Evolutionary conservation across 2,888 invertebrate species (phyloP), one percentile per base, ranked within the genome.

Genomic region (Cyclophora punctaria): DNA sequence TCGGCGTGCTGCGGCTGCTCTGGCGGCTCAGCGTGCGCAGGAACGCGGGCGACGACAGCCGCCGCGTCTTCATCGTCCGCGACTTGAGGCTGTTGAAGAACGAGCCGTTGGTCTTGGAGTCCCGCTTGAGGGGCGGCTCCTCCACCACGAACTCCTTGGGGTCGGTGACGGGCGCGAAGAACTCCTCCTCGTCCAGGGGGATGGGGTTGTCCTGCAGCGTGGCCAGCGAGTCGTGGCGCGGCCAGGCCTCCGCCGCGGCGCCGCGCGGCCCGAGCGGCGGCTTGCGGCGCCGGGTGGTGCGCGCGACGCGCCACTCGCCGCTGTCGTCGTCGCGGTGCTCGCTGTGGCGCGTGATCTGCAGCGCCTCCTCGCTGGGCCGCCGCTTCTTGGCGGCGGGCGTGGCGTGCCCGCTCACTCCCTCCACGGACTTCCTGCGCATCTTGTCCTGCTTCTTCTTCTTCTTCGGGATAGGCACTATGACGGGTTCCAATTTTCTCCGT

Each of bases 331-430:
- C 87, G 49, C 20, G 20, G 20, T 20, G 20, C 20, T 20, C 20
- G 40, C 92, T 92, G 34, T 90, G 90, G 34, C 92, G 90, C 0
- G 88, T 86, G 53, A 92, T 91, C 54, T 89, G 89, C 68, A 93
- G 79, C 0, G 92, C 93, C 67, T 93, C 93, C 64, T 95, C 95
- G 67, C 95, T 95, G 0, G 95, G 95, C 47, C 96, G 83, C 35
- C 92, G 90, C 54, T 90, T 90, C 60, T 90, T 90, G 40, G 90
- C 89, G 6, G 89, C 89, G 0, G 90, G 89, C 0, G 84, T 81
- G 37, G 83, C 86, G 53, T 89, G 89, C 0, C 86, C 88, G 66
- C 89, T 75, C 51, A 92, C 90, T 47, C 92, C 92, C 71, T 93
- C 94, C 4, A 92, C 91, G 3, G 92, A 93, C 71, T 91, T 92